phyloP scores from a whole-genome alignment of 2,113 vertebrate genomes.

The Lonchura striata region DNA sequence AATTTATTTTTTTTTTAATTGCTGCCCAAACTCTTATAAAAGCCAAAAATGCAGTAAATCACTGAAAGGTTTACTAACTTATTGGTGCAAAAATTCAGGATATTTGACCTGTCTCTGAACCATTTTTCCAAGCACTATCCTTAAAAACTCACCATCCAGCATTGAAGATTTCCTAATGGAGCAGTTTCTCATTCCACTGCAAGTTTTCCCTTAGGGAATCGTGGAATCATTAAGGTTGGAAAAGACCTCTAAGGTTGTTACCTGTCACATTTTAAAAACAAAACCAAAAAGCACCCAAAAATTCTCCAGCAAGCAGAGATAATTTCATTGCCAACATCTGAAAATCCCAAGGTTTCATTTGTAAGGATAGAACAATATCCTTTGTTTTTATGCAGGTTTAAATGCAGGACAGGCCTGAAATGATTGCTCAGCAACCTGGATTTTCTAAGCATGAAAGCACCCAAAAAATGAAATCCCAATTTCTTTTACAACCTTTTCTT shows the following conservation, averaged over 20 bases:
- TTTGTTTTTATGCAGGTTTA: not conserved
- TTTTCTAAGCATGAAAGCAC: not conserved
- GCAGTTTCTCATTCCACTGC: not conserved
- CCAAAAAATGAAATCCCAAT: not conserved
- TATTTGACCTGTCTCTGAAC: not conserved
- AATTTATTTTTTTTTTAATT: not conserved
- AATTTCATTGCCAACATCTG: not conserved
- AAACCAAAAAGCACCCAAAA: not conserved
- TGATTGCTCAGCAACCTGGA: not conserved
- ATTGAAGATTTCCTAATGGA: fast-evolving
- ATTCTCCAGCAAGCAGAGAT: no score
- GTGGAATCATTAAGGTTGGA: not conserved
- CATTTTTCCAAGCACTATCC: not conserved
- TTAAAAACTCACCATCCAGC: not conserved
- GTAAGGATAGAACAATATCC: not conserved
- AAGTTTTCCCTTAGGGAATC: not conserved
- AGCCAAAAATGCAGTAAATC: not conserved
- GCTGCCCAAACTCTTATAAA: not conserved
- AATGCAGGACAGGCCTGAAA: not conserved
- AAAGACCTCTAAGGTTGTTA: fast-evolving
- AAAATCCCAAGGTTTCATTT: not conserved
- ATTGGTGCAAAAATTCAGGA: not conserved
- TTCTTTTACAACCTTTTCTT: not conserved
- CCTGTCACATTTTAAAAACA: not conserved
- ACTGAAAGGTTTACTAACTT: not conserved